Base-by-base conservation (phyloP, 2,888 invertebrate genomes). In the Ptychoptera contaminata region DNA sequence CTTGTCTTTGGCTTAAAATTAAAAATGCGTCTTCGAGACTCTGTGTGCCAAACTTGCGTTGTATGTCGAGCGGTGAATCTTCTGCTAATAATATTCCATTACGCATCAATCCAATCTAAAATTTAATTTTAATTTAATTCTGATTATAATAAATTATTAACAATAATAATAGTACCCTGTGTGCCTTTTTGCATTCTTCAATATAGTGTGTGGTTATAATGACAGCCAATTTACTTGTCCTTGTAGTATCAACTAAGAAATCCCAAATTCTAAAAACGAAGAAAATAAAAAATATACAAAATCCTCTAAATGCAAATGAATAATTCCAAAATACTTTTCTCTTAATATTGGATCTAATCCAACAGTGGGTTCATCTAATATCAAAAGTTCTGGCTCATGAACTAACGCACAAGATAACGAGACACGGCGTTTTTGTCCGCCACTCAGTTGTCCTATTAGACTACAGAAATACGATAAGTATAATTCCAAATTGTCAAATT, bases 121-220 rank as follows among this genome's bases (percentile, higher is more conserved):
- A 16, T n/a, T n/a, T n/a, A n/a, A n/a, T n/a, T n/a, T n/a, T 30
- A 35, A 44, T 40, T 16, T 9, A 11, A 30, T 30, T 31, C 31
- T 34, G 6, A 15, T 15, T 15, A 37, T 5, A 37, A 14, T 37
- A 15, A 15, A 16, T 34, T 42, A 16, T 11, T 29, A n/a, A 35
- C 36, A 14, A 39, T 7, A 11, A 16, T 5, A 14, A 15, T 8
- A 36, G 29, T 35, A 87, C 87, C 65, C 72, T 76, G 59, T 83
- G 73, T 3, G 87, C 85, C 58, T 82, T 79, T 56, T 78, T 77
- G 3, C 91, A 83, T 67, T 93, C 93, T 60, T 93, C 93, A 47
- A 93, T 91, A 58, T 93, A 93, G 67, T 93, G 93, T 11, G 93
- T 93, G 1, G 93, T 93, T 46, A 93, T 88, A 47, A 93, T 80